phyloP scores from a whole-genome alignment of 2,797 vertebrate species.

The Nasua narica region DNA sequence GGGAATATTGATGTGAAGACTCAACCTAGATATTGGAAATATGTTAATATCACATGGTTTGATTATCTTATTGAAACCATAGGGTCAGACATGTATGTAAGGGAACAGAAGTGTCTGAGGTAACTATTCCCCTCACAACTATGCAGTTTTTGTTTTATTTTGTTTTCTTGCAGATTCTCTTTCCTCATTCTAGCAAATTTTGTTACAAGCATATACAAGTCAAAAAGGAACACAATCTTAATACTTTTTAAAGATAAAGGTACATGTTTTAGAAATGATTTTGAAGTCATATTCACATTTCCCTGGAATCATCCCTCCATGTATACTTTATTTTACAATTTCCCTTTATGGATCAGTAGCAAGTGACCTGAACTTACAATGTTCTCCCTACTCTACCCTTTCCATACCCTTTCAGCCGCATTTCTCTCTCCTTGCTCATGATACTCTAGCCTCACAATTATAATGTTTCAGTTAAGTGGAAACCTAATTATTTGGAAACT shows the following conservation, averaged over 20 bases:
- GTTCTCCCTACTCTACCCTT: not conserved
- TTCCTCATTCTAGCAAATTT: slow-evolving; percentile 25
- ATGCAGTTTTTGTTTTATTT: not conserved
- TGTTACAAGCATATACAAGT: not conserved
- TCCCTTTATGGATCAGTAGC: not conserved
- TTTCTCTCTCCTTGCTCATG: not conserved
- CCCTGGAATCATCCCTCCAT: not conserved
- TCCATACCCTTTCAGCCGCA: not conserved
- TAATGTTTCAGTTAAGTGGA: not conserved
- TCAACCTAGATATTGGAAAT: not conserved
- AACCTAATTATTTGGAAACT: not conserved
- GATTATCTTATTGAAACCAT: not conserved
- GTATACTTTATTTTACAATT: slow-evolving; percentile 21
- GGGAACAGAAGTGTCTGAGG: not conserved
- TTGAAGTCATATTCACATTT: not conserved
- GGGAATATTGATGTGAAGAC: not conserved
- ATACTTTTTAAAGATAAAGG: not conserved
- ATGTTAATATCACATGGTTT: not conserved
- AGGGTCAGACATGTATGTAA: not conserved
- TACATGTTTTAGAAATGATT: not conserved
- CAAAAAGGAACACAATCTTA: not conserved
- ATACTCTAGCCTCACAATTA: not conserved
- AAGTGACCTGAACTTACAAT: not conserved
- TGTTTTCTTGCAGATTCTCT: not conserved
- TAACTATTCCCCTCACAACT: not conserved